A percentile compares a stretch with the other conserved stretches of the same genome.
These are phyloP conservation scores for Coleophora flavipennella DNA, from an alignment of 2,888 invertebrate species.

Conservation along the genomic window DNA sequence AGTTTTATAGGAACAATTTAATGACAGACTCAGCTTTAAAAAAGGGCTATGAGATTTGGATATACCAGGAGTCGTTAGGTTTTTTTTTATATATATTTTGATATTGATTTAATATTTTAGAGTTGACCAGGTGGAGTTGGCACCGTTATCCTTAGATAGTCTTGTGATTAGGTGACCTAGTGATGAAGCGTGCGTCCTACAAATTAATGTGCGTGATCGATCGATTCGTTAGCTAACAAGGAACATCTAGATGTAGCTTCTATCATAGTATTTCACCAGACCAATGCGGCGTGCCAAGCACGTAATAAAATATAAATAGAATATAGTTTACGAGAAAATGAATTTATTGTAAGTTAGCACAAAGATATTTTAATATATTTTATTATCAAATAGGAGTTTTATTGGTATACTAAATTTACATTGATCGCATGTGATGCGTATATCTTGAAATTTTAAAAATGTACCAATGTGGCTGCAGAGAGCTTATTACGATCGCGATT, in stretches of 20 bases:
- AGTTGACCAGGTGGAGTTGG: no score
- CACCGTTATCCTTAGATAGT: no score
- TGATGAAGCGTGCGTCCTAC: conserved; percentile 1
- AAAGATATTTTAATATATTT: conserved; percentile 74
- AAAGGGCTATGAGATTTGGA: background rate
- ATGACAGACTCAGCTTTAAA: background rate
- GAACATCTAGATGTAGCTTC: conserved; percentile 1
- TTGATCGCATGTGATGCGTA: conserved; percentile 60
- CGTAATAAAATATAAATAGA: conserved; percentile 50
- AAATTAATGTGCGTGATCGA: no score
- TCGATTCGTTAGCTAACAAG: background rate
- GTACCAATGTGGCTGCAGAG: conserved; percentile 43
- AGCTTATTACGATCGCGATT: conserved; percentile 31
- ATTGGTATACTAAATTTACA: conserved; percentile 67
- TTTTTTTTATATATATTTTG: conserved; percentile 28
- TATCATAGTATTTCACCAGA: conserved; percentile 49
- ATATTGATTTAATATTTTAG: conserved; percentile 20
- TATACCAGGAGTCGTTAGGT: background rate
- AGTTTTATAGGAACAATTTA: background rate
- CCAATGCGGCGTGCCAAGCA: conserved; percentile 65
- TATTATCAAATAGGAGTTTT: conserved; percentile 69
- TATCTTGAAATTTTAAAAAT: conserved; percentile 32
- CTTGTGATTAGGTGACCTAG: conserved; percentile 25
- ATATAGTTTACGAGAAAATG: conserved; percentile 67
- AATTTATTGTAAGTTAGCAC: conserved; percentile 73